Conservation (phyloP, 2,888 invertebrate genomes). For the Mimumesa dahlbomi region DNA sequence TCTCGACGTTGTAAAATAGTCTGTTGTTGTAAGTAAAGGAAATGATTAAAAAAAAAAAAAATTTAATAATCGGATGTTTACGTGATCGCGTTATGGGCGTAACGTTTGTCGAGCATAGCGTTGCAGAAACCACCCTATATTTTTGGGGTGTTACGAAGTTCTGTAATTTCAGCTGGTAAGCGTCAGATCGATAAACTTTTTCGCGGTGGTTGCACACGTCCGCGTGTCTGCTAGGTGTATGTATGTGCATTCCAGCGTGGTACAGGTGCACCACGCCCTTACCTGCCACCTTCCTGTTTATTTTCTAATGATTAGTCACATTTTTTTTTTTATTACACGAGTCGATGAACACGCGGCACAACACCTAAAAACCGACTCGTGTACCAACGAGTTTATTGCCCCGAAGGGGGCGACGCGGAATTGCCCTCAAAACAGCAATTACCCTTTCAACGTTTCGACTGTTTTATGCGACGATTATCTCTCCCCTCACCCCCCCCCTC, state of each 20-base stretch:
- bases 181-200: conserved; percentile 46
- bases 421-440: conserved; percentile 51
- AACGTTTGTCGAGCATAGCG: no score
- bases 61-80: no score
- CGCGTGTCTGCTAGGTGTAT: conserved; percentile 44
- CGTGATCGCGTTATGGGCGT: no score
- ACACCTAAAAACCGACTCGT: conserved; percentile 22
- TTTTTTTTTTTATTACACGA: conserved; percentile 39
- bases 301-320: conserved; percentile 59
- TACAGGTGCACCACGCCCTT: conserved; percentile 58
- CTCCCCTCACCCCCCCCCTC: conserved; percentile 2
- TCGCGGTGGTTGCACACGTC: conserved; percentile 46
- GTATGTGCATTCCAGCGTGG: conserved; percentile 43
- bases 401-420: conserved; percentile 27
- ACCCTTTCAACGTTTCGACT: conserved; percentile 55
- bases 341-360: conserved; percentile 35
- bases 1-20: no score
- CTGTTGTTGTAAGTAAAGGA: no score
- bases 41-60: no score
- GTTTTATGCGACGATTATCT: conserved; percentile 54
- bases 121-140: conserved; percentile 14
- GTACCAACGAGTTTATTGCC: conserved; percentile 32
- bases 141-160: conserved; percentile 24
- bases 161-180: conserved; percentile 24
- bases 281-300: conserved; percentile 57